Base-by-base conservation (phyloP, 1,140 invertebrate species). In the Theocolax elegans region DNA sequence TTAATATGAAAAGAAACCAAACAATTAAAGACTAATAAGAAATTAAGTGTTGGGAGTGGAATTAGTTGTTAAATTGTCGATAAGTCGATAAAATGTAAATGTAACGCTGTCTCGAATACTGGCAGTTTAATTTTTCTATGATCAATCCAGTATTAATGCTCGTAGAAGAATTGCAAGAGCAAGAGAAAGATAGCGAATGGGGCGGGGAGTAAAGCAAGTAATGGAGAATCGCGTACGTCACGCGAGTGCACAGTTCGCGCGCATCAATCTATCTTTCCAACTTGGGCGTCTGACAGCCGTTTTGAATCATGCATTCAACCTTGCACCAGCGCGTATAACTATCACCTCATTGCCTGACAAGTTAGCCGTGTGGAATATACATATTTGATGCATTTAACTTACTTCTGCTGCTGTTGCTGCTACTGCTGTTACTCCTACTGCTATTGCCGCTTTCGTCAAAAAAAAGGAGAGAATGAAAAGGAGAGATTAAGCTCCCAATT, bases 231-330 rank as follows among this genome's bases (percentile, higher is more conserved):
- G 67, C 62, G 67, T 62, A 72, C 75, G 78, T 77, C 80, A 81
- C 79, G 79, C 79, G 74, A 81, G 75, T 81, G 74, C 38, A 42
- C 15, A 35, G 38, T 44, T 31, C n/a, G 25, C 38, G 40, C 78
- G 77, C 77, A 81, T 81, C 81, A 80, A 81, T 81, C 79, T 78
- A 78, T 81, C 80, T 79, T 80, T 76, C 75, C 70, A 59, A 80
- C 75, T 74, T 72, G 72, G 77, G 75, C 76, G 72, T 78, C 77
- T 79, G 80, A 81, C 80, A 81, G 76, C 76, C 75, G 75, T 80
- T 81, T 79, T 75, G 76, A 81, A 83, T 69, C 53, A 46, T 80
- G 77, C 75, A 79, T 81, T 79, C 74, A 82, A 75, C 68, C 77
- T 73, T 75, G 63, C 64, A n/a, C 40, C 21, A 54, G n/a, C 35